phyloP scores from a whole-genome alignment of 1,140 invertebrate genomes.

The Proales similis region DNA sequence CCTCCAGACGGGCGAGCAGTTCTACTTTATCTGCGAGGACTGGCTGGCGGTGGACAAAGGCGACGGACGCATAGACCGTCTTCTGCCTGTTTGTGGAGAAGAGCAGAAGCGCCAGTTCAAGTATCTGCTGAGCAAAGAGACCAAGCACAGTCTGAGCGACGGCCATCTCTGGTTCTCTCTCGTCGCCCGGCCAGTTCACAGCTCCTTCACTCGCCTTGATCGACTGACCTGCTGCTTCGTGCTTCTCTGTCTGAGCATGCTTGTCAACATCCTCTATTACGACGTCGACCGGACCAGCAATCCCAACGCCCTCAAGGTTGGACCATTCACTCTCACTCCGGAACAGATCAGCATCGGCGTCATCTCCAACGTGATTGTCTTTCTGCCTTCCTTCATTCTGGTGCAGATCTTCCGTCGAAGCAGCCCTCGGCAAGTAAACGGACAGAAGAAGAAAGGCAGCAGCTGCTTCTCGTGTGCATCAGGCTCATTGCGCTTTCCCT shows the following conservation, averaged over 20 bases:
- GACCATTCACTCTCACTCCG: constrained; percentile 53
- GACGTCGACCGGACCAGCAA: constrained; percentile 39
- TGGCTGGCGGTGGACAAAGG: constrained; percentile 60
- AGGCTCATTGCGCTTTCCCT: neutral
- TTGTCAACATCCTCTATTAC: constrained; percentile 60
- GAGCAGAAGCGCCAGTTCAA: neutral
- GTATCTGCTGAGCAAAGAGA: neutral
- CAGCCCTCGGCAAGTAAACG: constrained; percentile 39
- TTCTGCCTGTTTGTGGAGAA: constrained; percentile 45
- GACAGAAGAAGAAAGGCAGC: neutral
- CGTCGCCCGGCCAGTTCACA: constrained; percentile 54
- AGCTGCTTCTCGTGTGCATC: neutral
- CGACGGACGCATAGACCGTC: constrained; percentile 58
- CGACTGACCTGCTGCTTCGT: constrained; percentile 57
- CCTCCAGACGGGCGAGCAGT: constrained; percentile 57
- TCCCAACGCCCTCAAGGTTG: constrained; percentile 41
- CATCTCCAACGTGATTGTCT: constrained; percentile 52
- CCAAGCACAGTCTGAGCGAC: constrained; percentile 43
- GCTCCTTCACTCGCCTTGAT: constrained; percentile 51
- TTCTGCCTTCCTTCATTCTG: constrained; percentile 57
- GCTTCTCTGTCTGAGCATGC: constrained; percentile 57
- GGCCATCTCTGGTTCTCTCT: constrained; percentile 60
- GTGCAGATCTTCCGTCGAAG: constrained; percentile 53
- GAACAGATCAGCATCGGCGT: constrained; percentile 44
- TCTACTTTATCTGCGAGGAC: constrained; percentile 55